Evolutionary conservation across 2,113 vertebrate species (phyloP).

Genomic region (Serilophus lunatus): DNA sequence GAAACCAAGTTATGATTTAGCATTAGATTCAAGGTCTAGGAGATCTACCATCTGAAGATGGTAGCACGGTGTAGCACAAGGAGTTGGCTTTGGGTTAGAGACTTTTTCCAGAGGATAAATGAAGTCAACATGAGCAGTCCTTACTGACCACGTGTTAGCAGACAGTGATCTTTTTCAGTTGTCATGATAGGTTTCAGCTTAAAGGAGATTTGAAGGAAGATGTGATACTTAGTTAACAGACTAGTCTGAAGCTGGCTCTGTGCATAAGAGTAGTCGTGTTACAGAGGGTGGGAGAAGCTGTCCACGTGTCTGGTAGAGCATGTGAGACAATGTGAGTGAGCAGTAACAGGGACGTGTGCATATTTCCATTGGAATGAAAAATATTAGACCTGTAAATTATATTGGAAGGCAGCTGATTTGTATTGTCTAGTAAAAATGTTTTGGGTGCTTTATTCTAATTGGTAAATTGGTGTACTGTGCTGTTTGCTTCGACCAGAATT

Average conservation of each 20-base stretch:
- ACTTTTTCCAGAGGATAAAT: background rate
- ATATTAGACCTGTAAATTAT: background rate
- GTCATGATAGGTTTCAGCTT: background rate
- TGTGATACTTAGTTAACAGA: background rate
- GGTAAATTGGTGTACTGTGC: background rate
- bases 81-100: background rate
- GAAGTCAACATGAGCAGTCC: background rate
- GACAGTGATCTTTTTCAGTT: background rate
- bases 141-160: background rate
- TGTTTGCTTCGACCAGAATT: background rate
- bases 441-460: background rate
- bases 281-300: background rate
- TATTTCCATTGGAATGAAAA: background rate
- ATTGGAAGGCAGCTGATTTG: background rate
- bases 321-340: background rate
- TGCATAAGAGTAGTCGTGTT: background rate
- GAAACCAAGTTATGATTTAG: background rate
- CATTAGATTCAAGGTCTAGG: background rate
- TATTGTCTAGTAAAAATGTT: background rate
- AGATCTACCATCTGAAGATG: background rate
- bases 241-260: background rate
- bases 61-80: background rate
- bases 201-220: background rate
- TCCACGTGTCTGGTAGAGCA: background rate
- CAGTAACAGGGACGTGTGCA: background rate